Conservation (phyloP, 1,140 invertebrate species). For the Helicoverpa zea region DNA sequence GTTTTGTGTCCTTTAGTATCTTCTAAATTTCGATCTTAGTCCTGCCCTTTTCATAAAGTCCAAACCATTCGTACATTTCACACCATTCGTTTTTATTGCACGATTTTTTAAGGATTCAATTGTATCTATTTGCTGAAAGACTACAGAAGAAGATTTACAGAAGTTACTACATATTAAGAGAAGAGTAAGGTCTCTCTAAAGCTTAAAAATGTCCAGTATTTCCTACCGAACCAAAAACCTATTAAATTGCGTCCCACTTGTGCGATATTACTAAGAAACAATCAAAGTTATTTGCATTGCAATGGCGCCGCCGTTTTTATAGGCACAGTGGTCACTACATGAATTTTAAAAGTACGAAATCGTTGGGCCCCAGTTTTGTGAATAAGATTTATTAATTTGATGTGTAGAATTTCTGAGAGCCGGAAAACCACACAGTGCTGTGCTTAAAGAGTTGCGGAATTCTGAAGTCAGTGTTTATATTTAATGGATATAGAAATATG, state of each 20-base stretch:
- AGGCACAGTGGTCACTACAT: background rate
- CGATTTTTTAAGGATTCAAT: background rate
- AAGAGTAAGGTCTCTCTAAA: too few species aligned
- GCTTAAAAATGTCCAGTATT: background rate
- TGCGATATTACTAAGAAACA: conserved; percentile 38
- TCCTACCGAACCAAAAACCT: conserved; percentile 28
- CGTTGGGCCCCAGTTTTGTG: background rate
- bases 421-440: background rate
- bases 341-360: conserved; percentile 32
- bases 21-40: too few species aligned
- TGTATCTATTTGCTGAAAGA: too few species aligned
- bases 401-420: background rate
- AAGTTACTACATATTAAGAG: too few species aligned
- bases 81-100: background rate
- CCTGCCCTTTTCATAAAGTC: background rate
- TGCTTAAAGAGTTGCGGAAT: background rate
- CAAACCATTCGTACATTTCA: background rate
- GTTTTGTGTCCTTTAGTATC: too few species aligned
- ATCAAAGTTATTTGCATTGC: conserved; percentile 40
- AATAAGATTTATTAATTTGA: conserved; percentile 36
- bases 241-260: conserved; percentile 35
- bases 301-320: conserved; percentile 36
- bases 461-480: too few species aligned
- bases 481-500: too few species aligned
- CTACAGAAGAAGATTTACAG: too few species aligned